Conservation (phyloP, 2,888 invertebrate species). For the Drosophila buzzatii region DNA sequence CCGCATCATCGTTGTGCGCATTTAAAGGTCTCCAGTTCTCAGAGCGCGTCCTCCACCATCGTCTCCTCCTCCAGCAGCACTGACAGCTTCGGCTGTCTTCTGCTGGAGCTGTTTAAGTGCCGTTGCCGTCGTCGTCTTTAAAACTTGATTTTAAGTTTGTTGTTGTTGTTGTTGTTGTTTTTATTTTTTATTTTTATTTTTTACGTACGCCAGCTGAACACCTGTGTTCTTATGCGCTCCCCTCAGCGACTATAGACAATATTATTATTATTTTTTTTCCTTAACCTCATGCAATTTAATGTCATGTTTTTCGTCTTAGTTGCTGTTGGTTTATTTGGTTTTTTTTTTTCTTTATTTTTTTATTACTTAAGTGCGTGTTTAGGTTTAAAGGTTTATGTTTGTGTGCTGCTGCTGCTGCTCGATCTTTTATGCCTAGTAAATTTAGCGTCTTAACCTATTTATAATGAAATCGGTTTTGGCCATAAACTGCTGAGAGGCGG, state of each 20-base stretch:
- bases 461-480: conserved; percentile 73
- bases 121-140: conserved; percentile 61
- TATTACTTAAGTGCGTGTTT: conserved; percentile 82
- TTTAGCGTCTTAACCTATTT: conserved; percentile 81
- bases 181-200: conserved; percentile 50
- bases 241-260: conserved; percentile 56
- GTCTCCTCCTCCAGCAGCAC: background rate
- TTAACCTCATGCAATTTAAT: conserved; percentile 80
- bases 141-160: conserved; percentile 79
- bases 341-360: conserved; percentile 49
- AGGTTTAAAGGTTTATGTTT: conserved; percentile 78
- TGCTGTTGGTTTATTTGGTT: conserved; percentile 52
- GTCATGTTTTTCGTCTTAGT: conserved; percentile 80
- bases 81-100: conserved; percentile 32
- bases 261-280: conserved; percentile 55
- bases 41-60: conserved; percentile 13
- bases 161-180: conserved; percentile 39
- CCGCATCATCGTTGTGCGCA: conserved; percentile 67
- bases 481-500: conserved; percentile 39
- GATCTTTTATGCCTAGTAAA: conserved; percentile 66
- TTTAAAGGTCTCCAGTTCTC: conserved; percentile 74
- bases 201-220: conserved; percentile 73
- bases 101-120: conserved; percentile 65
- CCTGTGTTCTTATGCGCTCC: conserved; percentile 71
- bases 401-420: conserved; percentile 41